Percentiles rank a stretch among this genome's conserved stretches.
Evolutionary conservation across 2,888 invertebrate genomes (phyloP).

Genomic region (Euplexia lucipara): DNA sequence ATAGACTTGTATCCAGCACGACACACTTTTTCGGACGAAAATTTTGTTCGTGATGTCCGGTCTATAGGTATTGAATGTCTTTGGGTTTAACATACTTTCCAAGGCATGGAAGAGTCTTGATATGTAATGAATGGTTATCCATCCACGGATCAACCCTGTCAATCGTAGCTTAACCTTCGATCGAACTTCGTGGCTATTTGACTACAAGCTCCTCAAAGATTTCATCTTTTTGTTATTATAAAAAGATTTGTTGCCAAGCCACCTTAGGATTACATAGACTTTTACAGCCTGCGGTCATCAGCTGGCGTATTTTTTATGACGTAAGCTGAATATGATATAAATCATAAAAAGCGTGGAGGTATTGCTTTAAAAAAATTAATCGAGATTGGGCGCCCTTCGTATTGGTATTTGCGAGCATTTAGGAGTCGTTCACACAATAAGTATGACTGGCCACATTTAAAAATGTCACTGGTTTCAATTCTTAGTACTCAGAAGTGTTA

Average conservation of each 20-base stretch:
- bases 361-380: constrained; percentile 11
- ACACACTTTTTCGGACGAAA: too few relatives aligned
- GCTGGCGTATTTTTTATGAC: constrained; percentile 39
- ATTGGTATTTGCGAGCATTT: constrained; percentile 1
- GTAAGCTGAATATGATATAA: constrained; percentile 17
- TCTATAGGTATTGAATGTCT: too few relatives aligned
- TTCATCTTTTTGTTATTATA: constrained; percentile 27
- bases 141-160: too few relatives aligned
- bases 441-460: not conserved
- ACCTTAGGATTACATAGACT: constrained; percentile 9
- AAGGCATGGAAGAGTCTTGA: too few relatives aligned
- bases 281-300: constrained; percentile 26
- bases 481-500: not conserved
- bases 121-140: too few relatives aligned
- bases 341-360: constrained; percentile 27
- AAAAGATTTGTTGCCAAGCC: constrained; percentile 16
- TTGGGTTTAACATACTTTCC: too few relatives aligned
- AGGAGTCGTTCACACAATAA: not conserved
- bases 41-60: too few relatives aligned
- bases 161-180: too few relatives aligned
- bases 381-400: constrained; percentile 1
- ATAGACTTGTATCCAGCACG: too few relatives aligned
- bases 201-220: constrained; percentile 50
- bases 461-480: not conserved
- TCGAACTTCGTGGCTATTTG: too few relatives aligned